phyloP scores from a whole-genome alignment of 2,888 invertebrate genomes.

The Eilema sororculum region DNA sequence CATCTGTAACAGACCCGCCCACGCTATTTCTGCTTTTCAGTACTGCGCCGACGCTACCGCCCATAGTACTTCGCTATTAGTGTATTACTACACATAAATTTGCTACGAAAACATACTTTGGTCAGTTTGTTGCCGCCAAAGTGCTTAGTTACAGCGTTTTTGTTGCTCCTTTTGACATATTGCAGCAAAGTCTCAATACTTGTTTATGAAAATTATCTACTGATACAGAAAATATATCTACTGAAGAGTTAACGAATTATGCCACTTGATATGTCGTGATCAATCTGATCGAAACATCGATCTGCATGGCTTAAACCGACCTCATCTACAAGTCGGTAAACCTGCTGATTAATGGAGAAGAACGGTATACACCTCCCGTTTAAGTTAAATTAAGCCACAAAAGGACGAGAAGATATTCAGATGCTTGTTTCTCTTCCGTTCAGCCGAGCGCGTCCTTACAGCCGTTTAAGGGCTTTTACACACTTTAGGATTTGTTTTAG shows the following conservation, averaged over 20 bases:
- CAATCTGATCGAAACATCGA: neutral
- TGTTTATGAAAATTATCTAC: conserved; percentile 2
- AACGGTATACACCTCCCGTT: neutral
- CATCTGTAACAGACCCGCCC: conserved; percentile 83
- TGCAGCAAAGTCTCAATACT: conserved; percentile 7
- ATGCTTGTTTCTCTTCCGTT: neutral
- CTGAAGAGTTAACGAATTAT: conserved; percentile 3
- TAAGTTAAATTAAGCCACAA: neutral
- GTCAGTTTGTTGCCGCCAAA: conserved; percentile 68
- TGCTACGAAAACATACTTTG: conserved; percentile 65
- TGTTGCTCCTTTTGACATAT: conserved; percentile 27
- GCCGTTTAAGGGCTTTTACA: no score
- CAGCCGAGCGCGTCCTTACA: neutral
- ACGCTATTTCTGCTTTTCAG: conserved; percentile 84
- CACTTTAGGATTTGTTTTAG: no score
- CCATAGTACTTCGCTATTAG: conserved; percentile 60
- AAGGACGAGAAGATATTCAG: neutral
- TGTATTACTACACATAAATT: conserved; percentile 63
- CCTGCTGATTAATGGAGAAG: neutral
- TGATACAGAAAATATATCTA: no score
- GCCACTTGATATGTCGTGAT: neutral
- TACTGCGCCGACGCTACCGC: conserved; percentile 69
- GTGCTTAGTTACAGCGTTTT: conserved; percentile 49
- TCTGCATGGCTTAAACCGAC: no score
- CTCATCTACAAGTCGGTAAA: neutral